A percentile compares a stretch with the other conserved stretches of the same genome.
Evolutionary conservation across 2,797 vertebrate species (phyloP).

Genomic region (Sebastolobus alascanus): DNA sequence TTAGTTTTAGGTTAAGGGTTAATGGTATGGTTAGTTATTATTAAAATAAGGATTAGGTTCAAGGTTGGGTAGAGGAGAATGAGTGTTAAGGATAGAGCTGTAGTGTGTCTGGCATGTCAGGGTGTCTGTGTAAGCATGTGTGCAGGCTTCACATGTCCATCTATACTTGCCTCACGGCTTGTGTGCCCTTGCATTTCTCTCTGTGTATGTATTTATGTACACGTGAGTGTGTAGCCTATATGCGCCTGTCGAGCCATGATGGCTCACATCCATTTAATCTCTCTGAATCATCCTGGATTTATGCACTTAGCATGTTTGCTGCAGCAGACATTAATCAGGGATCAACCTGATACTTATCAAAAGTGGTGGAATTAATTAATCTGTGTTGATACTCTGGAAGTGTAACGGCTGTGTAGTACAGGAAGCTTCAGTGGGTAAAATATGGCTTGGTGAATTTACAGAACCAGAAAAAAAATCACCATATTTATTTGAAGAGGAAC

Average conservation of each 20-base stretch:
- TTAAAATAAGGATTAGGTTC: neutral
- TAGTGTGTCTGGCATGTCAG: neutral
- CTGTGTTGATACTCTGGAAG: constrained; percentile 18
- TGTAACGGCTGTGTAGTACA: neutral
- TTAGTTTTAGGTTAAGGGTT: neutral
- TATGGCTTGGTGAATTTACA: neutral
- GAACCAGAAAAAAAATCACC: neutral
- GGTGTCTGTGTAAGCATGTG: constrained; percentile 26
- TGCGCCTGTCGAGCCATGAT: constrained; percentile 29
- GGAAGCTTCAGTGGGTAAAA: constrained; percentile 6
- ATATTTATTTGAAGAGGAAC: neutral
- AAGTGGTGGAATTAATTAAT: constrained; percentile 37
- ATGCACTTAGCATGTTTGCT: constrained; percentile 53
- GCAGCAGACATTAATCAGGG: constrained; percentile 54
- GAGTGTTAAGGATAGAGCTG: neutral
- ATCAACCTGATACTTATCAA: constrained; percentile 47
- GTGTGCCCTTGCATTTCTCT: constrained; percentile 5
- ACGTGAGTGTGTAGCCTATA: neutral
- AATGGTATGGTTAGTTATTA: neutral
- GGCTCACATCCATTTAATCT: constrained; percentile 60
- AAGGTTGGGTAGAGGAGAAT: neutral
- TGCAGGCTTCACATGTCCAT: constrained; percentile 35
- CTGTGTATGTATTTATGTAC: constrained; percentile 11
- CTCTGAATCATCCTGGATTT: constrained; percentile 59
- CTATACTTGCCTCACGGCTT: constrained; percentile 13